Base-by-base conservation (phyloP, 2,797 vertebrate genomes). In the Bucorvus abyssinicus region DNA sequence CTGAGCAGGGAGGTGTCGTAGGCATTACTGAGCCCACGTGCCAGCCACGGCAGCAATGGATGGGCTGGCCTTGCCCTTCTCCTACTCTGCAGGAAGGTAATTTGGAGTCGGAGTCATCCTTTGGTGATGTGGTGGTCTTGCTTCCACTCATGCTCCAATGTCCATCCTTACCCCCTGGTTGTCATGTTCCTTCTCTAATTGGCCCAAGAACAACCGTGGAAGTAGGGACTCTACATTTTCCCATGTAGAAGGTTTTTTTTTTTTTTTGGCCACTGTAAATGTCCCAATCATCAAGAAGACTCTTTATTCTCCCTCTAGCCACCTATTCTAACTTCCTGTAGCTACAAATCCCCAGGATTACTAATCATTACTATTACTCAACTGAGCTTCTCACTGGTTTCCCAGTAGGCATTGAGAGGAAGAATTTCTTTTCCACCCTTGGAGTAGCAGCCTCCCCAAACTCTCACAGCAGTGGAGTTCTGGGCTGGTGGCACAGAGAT, bases 321-420 rank as follows among this genome's bases (percentile, higher is more conserved):
- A 89, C 17, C 30, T 74, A 49, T 32, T 93, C 55, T 76, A 84
- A 86, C 69, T 86, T 91, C 8, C 24, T 59, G 17, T 50, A 86
- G 47, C 65, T 73, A 93, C 14, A 67, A 61, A 90, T 90, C 22
- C 59, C 70, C 42, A 68, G 36, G 67, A 82, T 82, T 80, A 87
- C 86, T 90, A 87, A 79, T 86, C 34, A 40, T 68, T 63, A 56
- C 29, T 87, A 40, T 86, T 68, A 80, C 30, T 91, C 73, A 79
- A 67, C 57, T 63, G 77, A 89, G 30, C 14, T 80, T 68, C 67
- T 88, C 2, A 1, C 45, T 90, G 19, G 44, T 49, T 91, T 95
- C 69, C 77, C n/a, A 42, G 14, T 42, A 84, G 87, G 17, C 27
- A 59, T 14, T 56, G 55, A 86, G 44, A 69, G 30, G 36, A n/a